These are phyloP conservation scores for Troilus luridus DNA, from an alignment of 2,888 invertebrate species.

Conservation along the genomic window DNA sequence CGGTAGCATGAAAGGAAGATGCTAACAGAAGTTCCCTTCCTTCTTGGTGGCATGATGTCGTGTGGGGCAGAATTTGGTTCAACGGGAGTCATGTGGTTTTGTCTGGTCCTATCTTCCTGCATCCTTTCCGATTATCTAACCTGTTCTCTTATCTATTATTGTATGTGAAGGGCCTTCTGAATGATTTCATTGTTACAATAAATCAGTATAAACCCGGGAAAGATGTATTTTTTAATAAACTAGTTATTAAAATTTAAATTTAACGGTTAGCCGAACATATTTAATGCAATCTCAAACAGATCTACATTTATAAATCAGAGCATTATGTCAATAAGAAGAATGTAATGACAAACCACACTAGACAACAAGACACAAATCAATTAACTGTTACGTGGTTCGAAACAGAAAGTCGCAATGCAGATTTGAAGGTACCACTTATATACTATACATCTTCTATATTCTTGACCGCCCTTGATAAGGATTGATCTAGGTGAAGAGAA, in stretches of 20 bases:
- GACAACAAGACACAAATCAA: background rate
- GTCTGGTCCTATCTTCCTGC: background rate
- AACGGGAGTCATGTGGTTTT: constrained; percentile 2
- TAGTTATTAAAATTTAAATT: background rate
- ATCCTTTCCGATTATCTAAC: background rate
- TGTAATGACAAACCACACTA: background rate
- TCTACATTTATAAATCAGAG: background rate
- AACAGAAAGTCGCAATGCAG: background rate
- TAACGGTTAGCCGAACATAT: background rate
- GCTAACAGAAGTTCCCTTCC: no score
- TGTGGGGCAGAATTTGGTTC: constrained; percentile 29
- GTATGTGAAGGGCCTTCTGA: background rate
- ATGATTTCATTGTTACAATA: background rate
- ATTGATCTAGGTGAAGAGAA: no score
- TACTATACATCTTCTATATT: no score
- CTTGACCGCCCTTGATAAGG: no score
- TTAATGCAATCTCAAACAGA: background rate
- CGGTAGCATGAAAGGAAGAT: background rate
- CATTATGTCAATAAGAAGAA: background rate
- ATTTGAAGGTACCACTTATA: background rate
- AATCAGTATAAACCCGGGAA: background rate
- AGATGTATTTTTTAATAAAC: background rate
- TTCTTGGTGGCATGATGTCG: background rate
- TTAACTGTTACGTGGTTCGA: background rate
- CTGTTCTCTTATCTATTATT: background rate